A percentile compares a stretch with the other conserved stretches of the same genome.
Conservation (phyloP, 2,113 vertebrate species). For the Cathartes aura region DNA sequence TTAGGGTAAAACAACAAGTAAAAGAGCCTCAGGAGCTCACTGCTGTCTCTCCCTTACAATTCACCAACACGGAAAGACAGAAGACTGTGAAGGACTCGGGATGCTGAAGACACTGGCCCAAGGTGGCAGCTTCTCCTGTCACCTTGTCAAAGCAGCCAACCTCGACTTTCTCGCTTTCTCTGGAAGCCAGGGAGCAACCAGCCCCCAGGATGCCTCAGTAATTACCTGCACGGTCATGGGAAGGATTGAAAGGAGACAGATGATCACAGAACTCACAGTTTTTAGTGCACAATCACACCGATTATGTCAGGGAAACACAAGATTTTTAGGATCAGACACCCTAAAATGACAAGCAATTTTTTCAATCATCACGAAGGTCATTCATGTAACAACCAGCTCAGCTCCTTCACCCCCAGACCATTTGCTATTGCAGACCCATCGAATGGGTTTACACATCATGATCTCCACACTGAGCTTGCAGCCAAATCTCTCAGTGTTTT, state of each 20-base stretch:
- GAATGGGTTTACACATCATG: not conserved
- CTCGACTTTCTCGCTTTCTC: fast-evolving
- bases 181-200: not conserved
- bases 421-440: not conserved
- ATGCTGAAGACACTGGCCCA: not conserved
- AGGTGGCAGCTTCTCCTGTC: not conserved
- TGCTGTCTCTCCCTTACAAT: not conserved
- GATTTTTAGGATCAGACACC: not conserved
- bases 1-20: not conserved
- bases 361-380: not conserved
- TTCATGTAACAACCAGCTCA: not conserved
- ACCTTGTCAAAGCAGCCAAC: not conserved
- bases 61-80: not conserved
- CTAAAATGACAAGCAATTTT: not conserved
- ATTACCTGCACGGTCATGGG: not conserved
- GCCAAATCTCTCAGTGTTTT: not conserved
- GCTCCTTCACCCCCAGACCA: not conserved
- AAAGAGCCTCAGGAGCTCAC: not conserved
- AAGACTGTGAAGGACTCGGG: too few species aligned
- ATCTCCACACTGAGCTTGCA: not conserved
- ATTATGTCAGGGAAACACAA: not conserved
- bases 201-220: not conserved
- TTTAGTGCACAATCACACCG: not conserved
- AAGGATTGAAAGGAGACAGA: not conserved
- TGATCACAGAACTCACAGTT: not conserved